Base-by-base conservation (phyloP, 1,140 invertebrate genomes). In the Cotesia vestalis region DNA sequence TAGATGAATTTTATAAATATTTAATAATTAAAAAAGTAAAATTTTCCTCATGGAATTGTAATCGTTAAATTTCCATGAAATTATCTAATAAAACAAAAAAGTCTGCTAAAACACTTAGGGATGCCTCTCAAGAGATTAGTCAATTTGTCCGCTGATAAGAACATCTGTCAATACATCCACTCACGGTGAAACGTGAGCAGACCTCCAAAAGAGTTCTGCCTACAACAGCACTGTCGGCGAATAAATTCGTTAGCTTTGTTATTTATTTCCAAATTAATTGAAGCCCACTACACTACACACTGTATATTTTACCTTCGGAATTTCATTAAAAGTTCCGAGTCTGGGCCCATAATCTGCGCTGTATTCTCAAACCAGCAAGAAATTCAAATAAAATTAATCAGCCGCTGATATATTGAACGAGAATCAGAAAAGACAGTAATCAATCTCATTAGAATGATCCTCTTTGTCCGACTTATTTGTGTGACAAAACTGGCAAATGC, bases 81-180 rank as follows among this genome's bases (percentile, higher is more conserved):
- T 14, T 46, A 11, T 51, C 46, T 8, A 51, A 70, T 53, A 68
- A 55, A 68, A 55, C 27, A 36, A 51, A 59, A 52, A 67, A 67
- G 53, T n/a, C 20, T 35, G 11, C 20, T 27, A 34, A 61, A 27
- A 55, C 38, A 53, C 35, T 27, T 34, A 34, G 59, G 20, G 53
- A 17, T 6, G n/a, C 59, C 40, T 63, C 20, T 46, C 60, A 52
- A 27, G 36, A 27, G 59, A 38, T 59, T 70, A 14, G 68, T 60
- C 52, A 70, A 70, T 70, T 70, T 70, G 60, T 61, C 51, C 9
- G 12, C 3, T 12, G 60, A 38, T 57, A 12, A 64, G 69, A 40
- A 75, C 73, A 72, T 75, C 69, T 71, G 73, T 69, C 73, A 72
- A 75, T 75, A 69, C 63, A 69, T 73, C n/a, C 17, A 40, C 52